Conservation (phyloP, 2,113 vertebrate genomes). For the Nettapus auritus region DNA sequence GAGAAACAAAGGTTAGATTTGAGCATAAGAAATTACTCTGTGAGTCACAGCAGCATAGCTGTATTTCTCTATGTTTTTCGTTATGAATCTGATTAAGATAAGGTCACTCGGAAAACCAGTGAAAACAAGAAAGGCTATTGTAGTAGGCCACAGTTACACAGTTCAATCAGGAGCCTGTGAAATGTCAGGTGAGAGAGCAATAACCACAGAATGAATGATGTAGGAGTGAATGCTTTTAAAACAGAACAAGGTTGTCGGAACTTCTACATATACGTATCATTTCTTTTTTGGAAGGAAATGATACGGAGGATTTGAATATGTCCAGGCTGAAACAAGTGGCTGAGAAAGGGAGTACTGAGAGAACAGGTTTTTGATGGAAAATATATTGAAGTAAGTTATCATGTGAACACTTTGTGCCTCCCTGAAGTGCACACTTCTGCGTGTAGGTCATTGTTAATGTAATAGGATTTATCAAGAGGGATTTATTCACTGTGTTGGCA, state of each 20-base stretch:
- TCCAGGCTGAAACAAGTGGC: background rate
- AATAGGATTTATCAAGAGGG: background rate
- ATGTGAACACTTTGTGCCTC: background rate
- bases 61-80: background rate
- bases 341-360: constrained; percentile 8
- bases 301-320: background rate
- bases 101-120: background rate
- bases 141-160: background rate
- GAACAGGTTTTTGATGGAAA: background rate
- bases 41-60: background rate
- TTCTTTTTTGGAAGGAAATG: constrained; percentile 17
- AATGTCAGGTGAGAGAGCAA: background rate
- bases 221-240: background rate
- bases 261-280: background rate
- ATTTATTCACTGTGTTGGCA: background rate
- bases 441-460: background rate
- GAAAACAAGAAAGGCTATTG: background rate
- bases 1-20: background rate
- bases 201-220: background rate
- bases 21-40: background rate
- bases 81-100: background rate
- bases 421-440: background rate
- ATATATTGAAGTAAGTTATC: background rate
- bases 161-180: background rate
- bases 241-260: background rate